These are phyloP conservation scores for Cyaniris semiargus DNA, from an alignment of 2,888 invertebrate species.

Conservation along the genomic window DNA sequence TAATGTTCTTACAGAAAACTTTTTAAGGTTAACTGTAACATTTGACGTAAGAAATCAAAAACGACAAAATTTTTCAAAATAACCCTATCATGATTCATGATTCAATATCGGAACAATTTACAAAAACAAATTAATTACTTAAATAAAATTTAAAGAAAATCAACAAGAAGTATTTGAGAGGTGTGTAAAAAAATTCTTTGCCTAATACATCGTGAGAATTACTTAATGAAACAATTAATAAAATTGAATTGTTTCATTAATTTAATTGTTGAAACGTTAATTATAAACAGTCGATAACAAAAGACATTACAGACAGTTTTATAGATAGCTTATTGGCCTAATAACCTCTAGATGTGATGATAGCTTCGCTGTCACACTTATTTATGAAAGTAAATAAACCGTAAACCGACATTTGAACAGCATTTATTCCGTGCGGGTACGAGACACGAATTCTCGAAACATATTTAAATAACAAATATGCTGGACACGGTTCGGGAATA, in stretches of 20 bases:
- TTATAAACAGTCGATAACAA: slow-evolving; percentile 2
- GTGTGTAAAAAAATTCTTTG: background rate
- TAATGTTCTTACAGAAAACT: too few relatives aligned
- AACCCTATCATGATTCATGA: background rate
- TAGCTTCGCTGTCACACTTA: slow-evolving; percentile 11
- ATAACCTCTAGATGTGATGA: slow-evolving; percentile 10
- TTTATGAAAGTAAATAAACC: slow-evolving; percentile 28
- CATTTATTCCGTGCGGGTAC: slow-evolving; percentile 37
- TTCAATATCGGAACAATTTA: background rate
- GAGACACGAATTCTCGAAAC: slow-evolving; percentile 45
- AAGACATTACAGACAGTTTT: background rate
- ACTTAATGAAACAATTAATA: background rate
- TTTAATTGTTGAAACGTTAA: background rate
- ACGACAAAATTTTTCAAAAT: background rate
- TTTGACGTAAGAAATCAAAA: background rate
- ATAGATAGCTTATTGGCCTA: slow-evolving; percentile 14
- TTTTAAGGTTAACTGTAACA: background rate
- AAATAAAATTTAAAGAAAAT: background rate
- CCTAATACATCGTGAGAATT: background rate
- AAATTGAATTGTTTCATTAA: background rate
- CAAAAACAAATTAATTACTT: background rate
- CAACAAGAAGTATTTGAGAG: background rate
- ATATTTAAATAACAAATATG: slow-evolving; percentile 58
- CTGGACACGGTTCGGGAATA: slow-evolving; percentile 52
- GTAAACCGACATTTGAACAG: slow-evolving; percentile 32